A percentile compares a stretch with the other conserved stretches of the same genome.
Conservation (phyloP, 1,140 invertebrate species). For the Zaprionus capensis region DNA sequence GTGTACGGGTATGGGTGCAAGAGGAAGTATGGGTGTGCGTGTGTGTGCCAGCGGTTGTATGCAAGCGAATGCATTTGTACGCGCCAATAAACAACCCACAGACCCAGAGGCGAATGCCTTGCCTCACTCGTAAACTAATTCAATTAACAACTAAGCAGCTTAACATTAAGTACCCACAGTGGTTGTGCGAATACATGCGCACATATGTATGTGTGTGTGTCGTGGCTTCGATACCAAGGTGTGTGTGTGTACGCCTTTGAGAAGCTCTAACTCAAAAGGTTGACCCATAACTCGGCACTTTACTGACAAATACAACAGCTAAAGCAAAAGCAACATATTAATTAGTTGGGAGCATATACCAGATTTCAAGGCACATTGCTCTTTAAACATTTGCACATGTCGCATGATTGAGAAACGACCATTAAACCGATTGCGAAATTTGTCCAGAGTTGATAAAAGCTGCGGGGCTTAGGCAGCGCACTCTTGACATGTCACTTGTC, state of each 20-base stretch:
- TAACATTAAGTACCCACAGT: conserved; percentile 72
- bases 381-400: conserved; percentile 40
- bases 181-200: conserved; percentile 5
- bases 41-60: conserved; percentile 7
- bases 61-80: conserved; percentile 39
- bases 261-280: conserved; percentile 34
- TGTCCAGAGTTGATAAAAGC: conserved; percentile 10
- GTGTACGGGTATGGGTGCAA: conserved; percentile 2
- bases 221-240: not conserved
- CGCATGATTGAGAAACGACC: conserved; percentile 18
- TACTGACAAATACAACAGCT: conserved; percentile 3
- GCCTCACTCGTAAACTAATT: conserved; percentile 76
- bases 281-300: conserved; percentile 46
- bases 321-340: conserved; percentile 34
- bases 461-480: conserved; percentile 1
- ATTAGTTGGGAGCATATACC: conserved; percentile 38
- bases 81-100: conserved; percentile 49
- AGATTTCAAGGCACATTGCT: conserved; percentile 36
- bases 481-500: conserved; percentile 37
- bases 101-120: conserved; percentile 45
- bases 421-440: conserved; percentile 40
- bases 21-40: not conserved
- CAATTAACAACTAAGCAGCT: conserved; percentile 80
- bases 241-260: conserved; percentile 16
- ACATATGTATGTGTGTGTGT: not conserved